phyloP scores from a whole-genome alignment of 2,888 invertebrate species.

The Chloromyia formosa region DNA sequence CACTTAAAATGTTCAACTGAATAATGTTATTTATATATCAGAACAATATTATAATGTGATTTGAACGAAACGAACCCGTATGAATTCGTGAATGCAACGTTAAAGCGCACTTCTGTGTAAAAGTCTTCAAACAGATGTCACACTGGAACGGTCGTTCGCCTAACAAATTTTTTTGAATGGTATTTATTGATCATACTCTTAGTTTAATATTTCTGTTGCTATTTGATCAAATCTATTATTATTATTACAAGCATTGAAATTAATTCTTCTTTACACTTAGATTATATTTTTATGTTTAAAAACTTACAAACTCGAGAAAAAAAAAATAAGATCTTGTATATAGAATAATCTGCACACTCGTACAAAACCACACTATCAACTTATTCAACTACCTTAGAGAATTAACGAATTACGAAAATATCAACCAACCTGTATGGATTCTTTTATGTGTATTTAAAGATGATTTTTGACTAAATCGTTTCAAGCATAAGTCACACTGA shows the following conservation, averaged over 20 bases:
- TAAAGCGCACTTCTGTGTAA: conserved; percentile 72
- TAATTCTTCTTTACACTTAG: not conserved
- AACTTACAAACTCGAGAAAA: conserved; percentile 11
- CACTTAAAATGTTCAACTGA: not conserved
- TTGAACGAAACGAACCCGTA: conserved; percentile 67
- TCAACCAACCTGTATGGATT: conserved; percentile 74
- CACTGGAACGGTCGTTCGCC: conserved; percentile 71
- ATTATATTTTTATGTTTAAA: not conserved
- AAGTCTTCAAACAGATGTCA: conserved; percentile 72
- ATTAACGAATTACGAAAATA: not conserved
- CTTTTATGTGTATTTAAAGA: conserved; percentile 77
- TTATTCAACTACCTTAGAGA: not conserved
- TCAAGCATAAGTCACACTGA: conserved; percentile 75
- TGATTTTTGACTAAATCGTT: conserved; percentile 78
- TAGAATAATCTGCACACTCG: conserved; percentile 21
- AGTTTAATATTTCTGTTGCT: conserved; percentile 31
- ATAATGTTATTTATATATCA: conserved; percentile 6
- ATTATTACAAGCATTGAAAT: not conserved
- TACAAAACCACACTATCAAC: conserved; percentile 15
- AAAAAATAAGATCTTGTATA: not conserved
- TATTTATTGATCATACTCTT: conserved; percentile 25
- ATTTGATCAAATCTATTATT: conserved; percentile 3
- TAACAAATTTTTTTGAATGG: conserved; percentile 54
- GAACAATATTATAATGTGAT: conserved; percentile 36
- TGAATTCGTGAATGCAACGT: conserved; percentile 72